phyloP scores from a whole-genome alignment of 2,113 vertebrate species.

The Meles meles region DNA sequence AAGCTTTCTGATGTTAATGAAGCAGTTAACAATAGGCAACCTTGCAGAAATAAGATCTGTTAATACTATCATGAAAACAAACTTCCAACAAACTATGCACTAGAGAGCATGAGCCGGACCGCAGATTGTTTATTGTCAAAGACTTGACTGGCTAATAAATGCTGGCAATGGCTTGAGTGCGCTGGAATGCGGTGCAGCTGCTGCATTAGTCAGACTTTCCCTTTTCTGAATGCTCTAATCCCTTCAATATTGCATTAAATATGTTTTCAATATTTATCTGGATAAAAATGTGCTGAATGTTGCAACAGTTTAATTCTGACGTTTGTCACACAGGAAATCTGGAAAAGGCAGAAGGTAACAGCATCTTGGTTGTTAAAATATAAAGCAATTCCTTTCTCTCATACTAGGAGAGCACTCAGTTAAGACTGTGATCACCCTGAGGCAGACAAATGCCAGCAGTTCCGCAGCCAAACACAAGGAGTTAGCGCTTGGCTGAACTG shows the following conservation, averaged over 20 bases:
- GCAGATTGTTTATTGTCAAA: constrained; percentile 81
- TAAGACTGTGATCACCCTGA: constrained; percentile 43
- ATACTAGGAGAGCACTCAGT: fast-evolving
- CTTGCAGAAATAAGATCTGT: constrained; percentile 1
- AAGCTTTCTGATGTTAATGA: neutral
- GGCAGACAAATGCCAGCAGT: constrained; percentile 63
- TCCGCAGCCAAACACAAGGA: constrained; percentile 75
- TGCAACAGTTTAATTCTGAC: constrained; percentile 80
- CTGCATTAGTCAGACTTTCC: constrained; percentile 85
- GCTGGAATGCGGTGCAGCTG: constrained; percentile 80
- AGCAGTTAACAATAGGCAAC: neutral
- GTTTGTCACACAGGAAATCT: constrained; percentile 79
- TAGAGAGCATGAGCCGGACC: constrained; percentile 65
- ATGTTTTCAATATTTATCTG: constrained; percentile 88
- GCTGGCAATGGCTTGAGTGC: constrained; percentile 77
- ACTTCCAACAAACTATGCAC: constrained; percentile 32
- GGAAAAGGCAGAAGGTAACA: constrained; percentile 77
- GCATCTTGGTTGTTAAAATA: constrained; percentile 41
- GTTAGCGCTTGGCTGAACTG: constrained; percentile 80
- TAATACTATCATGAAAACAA: constrained; percentile 59
- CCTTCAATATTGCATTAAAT: constrained; percentile 85
- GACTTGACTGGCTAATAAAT: constrained; percentile 79
- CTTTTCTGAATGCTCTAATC: constrained; percentile 83
- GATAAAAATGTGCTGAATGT: constrained; percentile 84
- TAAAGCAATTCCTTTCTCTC: neutral